Conservation (phyloP, 2,113 vertebrate genomes). For the Eleginops maclovinus region DNA sequence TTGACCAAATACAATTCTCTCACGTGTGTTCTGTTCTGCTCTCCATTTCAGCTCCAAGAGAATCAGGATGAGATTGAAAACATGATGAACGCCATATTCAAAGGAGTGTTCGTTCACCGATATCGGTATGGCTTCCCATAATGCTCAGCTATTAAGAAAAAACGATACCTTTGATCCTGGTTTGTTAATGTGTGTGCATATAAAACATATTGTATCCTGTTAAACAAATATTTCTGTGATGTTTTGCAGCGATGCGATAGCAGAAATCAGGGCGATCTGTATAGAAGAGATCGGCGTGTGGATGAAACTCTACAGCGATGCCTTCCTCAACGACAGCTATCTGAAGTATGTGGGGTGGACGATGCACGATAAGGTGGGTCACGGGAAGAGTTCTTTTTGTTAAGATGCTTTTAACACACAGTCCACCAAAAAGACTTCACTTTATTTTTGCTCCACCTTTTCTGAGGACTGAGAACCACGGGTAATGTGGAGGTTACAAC, state of each 20-base stretch:
- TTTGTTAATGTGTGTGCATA: too few species aligned
- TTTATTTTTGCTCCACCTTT: background rate
- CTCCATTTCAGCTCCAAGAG: conserved; percentile 94
- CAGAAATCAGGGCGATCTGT: conserved; percentile 98
- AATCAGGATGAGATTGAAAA: conserved; percentile 99
- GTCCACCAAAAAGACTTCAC: background rate
- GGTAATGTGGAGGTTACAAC: too few species aligned
- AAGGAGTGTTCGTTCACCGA: conserved; percentile 99
- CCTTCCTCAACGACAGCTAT: conserved; percentile 99
- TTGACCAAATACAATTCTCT: background rate
- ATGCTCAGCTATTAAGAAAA: background rate
- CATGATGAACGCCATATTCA: conserved; percentile 99
- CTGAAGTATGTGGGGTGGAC: conserved; percentile 99
- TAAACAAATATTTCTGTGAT: background rate
- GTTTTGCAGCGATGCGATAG: conserved; percentile 92
- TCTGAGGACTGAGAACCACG: background rate
- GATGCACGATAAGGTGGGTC: conserved; percentile 98
- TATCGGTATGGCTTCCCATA: conserved; percentile 88
- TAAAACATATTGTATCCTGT: too few species aligned
- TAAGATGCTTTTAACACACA: background rate
- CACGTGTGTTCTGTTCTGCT: conserved; percentile 7
- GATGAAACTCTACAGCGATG: conserved; percentile 99
- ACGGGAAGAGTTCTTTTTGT: background rate
- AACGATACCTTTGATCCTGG: background rate
- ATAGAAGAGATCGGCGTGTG: conserved; percentile 99